Conservation (phyloP, 2,888 invertebrate genomes). For the Drosophila diplacantha region DNA sequence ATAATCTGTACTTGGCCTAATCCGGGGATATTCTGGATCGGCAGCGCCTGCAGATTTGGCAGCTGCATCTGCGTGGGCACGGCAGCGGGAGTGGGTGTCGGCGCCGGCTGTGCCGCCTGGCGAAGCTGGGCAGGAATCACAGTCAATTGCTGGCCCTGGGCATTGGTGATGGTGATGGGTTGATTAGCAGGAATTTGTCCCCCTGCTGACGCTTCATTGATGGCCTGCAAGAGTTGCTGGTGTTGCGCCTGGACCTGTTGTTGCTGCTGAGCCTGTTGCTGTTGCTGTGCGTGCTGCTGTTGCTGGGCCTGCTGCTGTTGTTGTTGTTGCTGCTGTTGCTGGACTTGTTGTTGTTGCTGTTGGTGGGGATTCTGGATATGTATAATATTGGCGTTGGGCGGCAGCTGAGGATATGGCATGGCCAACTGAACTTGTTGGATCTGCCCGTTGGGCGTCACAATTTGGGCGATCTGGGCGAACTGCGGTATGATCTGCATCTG, state of each 20-base stretch:
- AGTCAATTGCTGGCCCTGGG: slow-evolving; percentile 89
- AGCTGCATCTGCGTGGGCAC: slow-evolving; percentile 71
- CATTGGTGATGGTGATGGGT: slow-evolving; percentile 85
- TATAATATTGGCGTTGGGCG: slow-evolving; percentile 75
- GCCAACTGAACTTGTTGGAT: slow-evolving; percentile 92
- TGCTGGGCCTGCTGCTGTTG: slow-evolving; percentile 56
- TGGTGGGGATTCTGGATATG: slow-evolving; percentile 74
- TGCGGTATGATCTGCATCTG: slow-evolving; percentile 90
- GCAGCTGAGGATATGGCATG: slow-evolving; percentile 74
- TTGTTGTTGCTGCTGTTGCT: slow-evolving; percentile 43
- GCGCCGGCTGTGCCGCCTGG: slow-evolving; percentile 16
- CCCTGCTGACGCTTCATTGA: slow-evolving; percentile 65
- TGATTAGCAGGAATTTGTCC: slow-evolving; percentile 78
- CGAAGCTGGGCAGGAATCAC: slow-evolving; percentile 85
- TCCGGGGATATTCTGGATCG: slow-evolving; percentile 88
- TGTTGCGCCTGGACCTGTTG: slow-evolving; percentile 69
- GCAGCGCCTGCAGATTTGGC: slow-evolving; percentile 81
- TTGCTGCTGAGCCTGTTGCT: slow-evolving; percentile 51
- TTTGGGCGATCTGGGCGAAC: slow-evolving; percentile 88
- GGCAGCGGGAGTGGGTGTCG: slow-evolving; percentile 21
- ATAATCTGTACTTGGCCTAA: slow-evolving; percentile 86
- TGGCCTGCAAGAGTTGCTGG: slow-evolving; percentile 72
- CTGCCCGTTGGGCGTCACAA: slow-evolving; percentile 92
- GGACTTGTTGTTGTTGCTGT: slow-evolving; percentile 56
- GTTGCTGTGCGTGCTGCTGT: slow-evolving; percentile 42